Base-by-base conservation (phyloP, 2,888 invertebrate species). In the Caenorhabditis panamensis region DNA sequence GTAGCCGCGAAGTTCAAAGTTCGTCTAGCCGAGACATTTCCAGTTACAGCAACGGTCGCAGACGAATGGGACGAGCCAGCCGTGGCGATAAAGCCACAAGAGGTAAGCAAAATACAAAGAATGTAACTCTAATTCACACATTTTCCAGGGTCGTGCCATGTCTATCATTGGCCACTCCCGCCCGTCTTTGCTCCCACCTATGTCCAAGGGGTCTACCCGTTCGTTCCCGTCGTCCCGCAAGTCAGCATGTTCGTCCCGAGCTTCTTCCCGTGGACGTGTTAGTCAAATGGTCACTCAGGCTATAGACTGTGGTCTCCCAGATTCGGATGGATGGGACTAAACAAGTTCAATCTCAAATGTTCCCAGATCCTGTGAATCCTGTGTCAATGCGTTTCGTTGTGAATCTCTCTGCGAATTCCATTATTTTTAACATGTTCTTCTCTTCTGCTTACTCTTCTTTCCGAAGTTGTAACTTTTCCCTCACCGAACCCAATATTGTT, bases 141-240 rank as follows among this genome's bases (percentile, higher is more conserved):
- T 51, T 13, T 22, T 51, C 4, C 26, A 51, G 51, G n/a, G 24
- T 13, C 51, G 24, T 3, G 56, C 31, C 13, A 1, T 24, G 36
- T 18, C n/a, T 2, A 18, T 56, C 11, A 13, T 18, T 31, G 31
- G 26, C 18, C 31, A 36, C 31, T 6, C 31, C 31, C 26, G 28
- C 2, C 36, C 56, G 6, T 18, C 28, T 16, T n/a, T 8, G 18
- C 56, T 56, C 11, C 56, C 56, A 2, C 56, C 56, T n/a, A 56
- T 56, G 56, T 56, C 56, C 11, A 56, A 56, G 36, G 56, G 56
- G 9, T n/a, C 56, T 28, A n/a, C 16, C 11, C 1, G 3, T 13
- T 2, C 28, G 4, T 20, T 36, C 20, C 4, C 8, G 18, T 36
- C 31, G 2, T 5, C 36, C 18, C 28, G 4, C 11, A 1, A 8